These are phyloP conservation scores for Molanna angustata DNA, from an alignment of 2,888 invertebrate species.

Conservation along the genomic window DNA sequence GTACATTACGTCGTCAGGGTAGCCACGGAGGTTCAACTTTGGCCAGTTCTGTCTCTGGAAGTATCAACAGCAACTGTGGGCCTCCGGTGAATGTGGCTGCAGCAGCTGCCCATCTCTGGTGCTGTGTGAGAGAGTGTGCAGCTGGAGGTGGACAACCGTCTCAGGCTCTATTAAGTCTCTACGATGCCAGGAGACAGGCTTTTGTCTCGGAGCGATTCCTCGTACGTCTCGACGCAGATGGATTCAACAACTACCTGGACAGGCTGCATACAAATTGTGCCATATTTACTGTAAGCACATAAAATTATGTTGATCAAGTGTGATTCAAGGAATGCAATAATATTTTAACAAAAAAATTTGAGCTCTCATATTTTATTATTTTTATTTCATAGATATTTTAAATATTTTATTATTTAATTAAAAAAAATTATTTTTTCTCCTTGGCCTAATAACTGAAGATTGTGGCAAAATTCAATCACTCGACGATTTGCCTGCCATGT, in stretches of 20 bases:
- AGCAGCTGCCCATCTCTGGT: constrained; percentile 58
- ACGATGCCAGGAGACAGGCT: constrained; percentile 73
- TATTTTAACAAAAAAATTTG: too few species aligned
- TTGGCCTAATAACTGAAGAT: too few species aligned
- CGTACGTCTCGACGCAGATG: constrained; percentile 85
- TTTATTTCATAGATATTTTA: too few species aligned
- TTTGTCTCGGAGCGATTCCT: constrained; percentile 87
- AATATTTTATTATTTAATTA: too few species aligned
- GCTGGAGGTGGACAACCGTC: constrained; percentile 86
- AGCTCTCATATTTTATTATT: too few species aligned
- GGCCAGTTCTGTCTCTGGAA: constrained; percentile 4
- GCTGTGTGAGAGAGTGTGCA: constrained; percentile 66
- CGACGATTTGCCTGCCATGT: too few species aligned
- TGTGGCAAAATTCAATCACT: too few species aligned
- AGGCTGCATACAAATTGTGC: constrained; percentile 85
- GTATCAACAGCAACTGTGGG: constrained; percentile 39
- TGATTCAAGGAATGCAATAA: too few species aligned
- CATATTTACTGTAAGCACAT: constrained; percentile 77
- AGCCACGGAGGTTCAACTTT: constrained; percentile 23
- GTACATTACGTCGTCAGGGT: constrained; percentile 42
- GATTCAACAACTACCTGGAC: constrained; percentile 85
- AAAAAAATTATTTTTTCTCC: too few species aligned
- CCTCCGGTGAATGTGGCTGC: constrained; percentile 50
- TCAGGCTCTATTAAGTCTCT: constrained; percentile 79
- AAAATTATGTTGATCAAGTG: too few species aligned